Evolutionary conservation across 2,113 vertebrate genomes (phyloP).

Genomic region (Nothocercus nigrocapillus): DNA sequence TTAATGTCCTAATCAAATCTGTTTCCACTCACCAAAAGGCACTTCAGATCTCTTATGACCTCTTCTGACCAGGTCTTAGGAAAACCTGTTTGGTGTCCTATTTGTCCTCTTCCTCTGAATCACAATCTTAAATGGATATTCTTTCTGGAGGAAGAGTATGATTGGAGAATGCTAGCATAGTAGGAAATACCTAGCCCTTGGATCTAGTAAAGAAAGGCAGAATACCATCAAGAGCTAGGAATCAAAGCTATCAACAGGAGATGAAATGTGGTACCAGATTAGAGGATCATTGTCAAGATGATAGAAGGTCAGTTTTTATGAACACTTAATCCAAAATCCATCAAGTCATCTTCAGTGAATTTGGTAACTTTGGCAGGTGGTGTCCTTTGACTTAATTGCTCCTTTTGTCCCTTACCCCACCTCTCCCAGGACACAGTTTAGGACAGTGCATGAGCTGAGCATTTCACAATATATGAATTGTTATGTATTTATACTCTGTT

Average conservation of each 20-base stretch:
- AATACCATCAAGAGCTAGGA: background rate
- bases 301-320: background rate
- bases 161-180: background rate
- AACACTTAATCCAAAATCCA: background rate
- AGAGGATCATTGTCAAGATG: too few species aligned
- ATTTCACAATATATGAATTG: background rate
- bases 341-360: background rate
- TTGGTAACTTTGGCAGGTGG: background rate
- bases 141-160: background rate
- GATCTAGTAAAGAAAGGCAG: background rate
- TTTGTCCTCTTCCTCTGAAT: background rate
- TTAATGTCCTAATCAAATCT: background rate
- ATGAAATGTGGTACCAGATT: background rate
- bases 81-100: background rate
- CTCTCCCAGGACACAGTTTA: background rate
- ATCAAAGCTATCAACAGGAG: background rate
- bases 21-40: background rate
- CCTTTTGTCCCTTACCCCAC: background rate
- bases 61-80: background rate
- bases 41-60: background rate
- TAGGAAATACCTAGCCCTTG: background rate
- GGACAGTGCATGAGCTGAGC: background rate
- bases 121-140: background rate
- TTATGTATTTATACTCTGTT: background rate
- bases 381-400: background rate